These are phyloP conservation scores for Euclidia mi DNA, from an alignment of 2,888 invertebrate genomes.

Conservation along the genomic window DNA sequence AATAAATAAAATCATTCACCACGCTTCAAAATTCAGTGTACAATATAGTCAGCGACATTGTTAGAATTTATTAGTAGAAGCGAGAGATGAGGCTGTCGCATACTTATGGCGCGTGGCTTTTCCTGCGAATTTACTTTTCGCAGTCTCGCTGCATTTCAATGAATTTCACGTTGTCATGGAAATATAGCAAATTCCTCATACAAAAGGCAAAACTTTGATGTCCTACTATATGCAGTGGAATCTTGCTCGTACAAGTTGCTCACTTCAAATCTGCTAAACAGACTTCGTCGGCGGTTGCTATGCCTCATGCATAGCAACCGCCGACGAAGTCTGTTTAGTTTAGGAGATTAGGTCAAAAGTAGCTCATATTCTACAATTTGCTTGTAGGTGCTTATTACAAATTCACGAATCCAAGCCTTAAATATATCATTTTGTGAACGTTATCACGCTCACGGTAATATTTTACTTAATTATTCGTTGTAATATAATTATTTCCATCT, in stretches of 20 bases:
- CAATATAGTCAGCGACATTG: constrained; percentile 58
- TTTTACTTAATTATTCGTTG: too few relatives aligned
- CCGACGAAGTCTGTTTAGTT: too few relatives aligned
- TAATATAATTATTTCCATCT: too few relatives aligned
- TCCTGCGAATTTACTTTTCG: constrained; percentile 59
- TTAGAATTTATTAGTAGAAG: constrained; percentile 71
- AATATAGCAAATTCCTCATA: constrained; percentile 63
- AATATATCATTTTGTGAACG: constrained; percentile 34
- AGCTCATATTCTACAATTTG: constrained; percentile 52
- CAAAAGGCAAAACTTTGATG: constrained; percentile 53
- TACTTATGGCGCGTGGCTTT: constrained; percentile 64
- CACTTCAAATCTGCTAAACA: constrained; percentile 56
- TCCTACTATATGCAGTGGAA: constrained; percentile 49
- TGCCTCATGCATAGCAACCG: too few relatives aligned
- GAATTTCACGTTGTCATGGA: constrained; percentile 66
- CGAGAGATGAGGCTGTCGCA: constrained; percentile 57
- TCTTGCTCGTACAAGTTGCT: constrained; percentile 58
- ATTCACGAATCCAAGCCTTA: constrained; percentile 40
- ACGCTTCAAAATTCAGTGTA: constrained; percentile 32
- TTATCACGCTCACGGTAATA: too few relatives aligned
- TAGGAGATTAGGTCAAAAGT: constrained; percentile 53
- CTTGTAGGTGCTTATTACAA: constrained; percentile 43
- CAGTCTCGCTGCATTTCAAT: constrained; percentile 65
- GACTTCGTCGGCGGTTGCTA: constrained; percentile 45
- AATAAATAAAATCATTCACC: constrained; percentile 2